A percentile compares a stretch with the other conserved stretches of the same genome.
phyloP scores from a whole-genome alignment of 2,113 vertebrate species.

The Gadus macrocephalus region DNA sequence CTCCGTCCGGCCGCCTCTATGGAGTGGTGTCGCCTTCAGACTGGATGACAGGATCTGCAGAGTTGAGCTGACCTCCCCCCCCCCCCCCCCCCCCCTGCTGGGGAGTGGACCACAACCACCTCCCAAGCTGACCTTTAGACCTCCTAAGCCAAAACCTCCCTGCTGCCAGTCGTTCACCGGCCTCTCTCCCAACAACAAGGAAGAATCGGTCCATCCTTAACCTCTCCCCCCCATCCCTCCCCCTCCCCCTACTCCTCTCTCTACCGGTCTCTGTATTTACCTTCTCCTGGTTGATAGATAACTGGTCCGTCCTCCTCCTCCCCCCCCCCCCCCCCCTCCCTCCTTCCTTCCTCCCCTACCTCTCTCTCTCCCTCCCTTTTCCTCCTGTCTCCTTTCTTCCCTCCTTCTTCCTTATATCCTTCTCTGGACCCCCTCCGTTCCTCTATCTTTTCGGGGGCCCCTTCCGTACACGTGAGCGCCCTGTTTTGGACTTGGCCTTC shows the following conservation, averaged over 20 bases:
- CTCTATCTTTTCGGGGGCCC: not conserved
- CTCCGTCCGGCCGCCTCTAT: conserved; percentile 49
- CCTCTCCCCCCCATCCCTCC: conserved; percentile 23
- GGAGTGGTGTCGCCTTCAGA: conserved; percentile 74
- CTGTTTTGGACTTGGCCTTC: not conserved
- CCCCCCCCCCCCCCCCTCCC: conserved; percentile 5
- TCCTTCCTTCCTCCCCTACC: not conserved
- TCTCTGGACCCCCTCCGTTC: not conserved
- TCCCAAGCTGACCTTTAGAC: not conserved
- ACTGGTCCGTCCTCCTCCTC: conserved; percentile 20
- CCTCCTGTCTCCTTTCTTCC: not conserved
- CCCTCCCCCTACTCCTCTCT: conserved; percentile 7
- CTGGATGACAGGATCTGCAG: conserved; percentile 71
- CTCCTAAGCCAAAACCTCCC: not conserved
- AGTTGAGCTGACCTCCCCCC: conserved; percentile 33
- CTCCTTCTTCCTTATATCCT: not conserved
- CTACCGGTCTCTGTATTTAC: not conserved
- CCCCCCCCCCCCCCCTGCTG: conserved; percentile 20
- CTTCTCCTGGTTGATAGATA: not conserved
- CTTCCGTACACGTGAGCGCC: not conserved
- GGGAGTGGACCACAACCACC: not conserved
- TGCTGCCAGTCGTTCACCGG: not conserved
- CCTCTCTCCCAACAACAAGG: not conserved
- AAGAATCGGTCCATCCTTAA: not conserved
- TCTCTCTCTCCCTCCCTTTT: not conserved